A percentile compares a stretch with the other conserved stretches of the same genome.
These are phyloP conservation scores for Boloria selene DNA, from an alignment of 2,888 invertebrate species.

Conservation along the genomic window DNA sequence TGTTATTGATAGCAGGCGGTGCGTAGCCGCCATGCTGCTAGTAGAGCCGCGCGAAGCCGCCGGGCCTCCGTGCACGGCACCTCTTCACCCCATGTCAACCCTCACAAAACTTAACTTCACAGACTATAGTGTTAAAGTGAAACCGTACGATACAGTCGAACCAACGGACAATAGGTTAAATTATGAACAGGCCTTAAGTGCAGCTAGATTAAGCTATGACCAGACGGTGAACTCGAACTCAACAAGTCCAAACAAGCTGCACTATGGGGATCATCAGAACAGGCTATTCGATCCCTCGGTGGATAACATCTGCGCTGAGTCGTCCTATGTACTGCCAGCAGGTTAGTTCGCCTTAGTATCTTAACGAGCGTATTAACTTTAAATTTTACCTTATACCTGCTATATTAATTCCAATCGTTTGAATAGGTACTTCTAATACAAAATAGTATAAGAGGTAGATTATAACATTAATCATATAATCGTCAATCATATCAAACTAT, in stretches of 20 bases:
- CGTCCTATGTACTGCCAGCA: slow-evolving; percentile 65
- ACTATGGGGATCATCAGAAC: slow-evolving; percentile 70
- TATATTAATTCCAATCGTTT: neutral
- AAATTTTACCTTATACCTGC: neutral
- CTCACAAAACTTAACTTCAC: slow-evolving; percentile 73
- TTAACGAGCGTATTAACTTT: neutral
- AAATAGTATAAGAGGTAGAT: too few relatives aligned
- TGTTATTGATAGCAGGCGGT: slow-evolving; percentile 55
- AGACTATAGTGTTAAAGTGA: slow-evolving; percentile 79
- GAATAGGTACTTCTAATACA: too few relatives aligned
- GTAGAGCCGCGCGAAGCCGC: slow-evolving; percentile 90
- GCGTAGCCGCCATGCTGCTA: slow-evolving; percentile 86
- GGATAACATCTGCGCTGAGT: slow-evolving; percentile 66
- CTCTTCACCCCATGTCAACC: slow-evolving; percentile 74
- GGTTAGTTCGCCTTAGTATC: slow-evolving; percentile 50
- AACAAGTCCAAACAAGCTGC: slow-evolving; percentile 56
- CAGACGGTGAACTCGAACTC: slow-evolving; percentile 54
- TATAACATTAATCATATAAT: too few relatives aligned
- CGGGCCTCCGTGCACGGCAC: slow-evolving; percentile 81
- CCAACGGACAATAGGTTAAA: slow-evolving; percentile 66
- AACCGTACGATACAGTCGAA: slow-evolving; percentile 61
- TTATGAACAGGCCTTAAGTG: slow-evolving; percentile 70
- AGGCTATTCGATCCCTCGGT: slow-evolving; percentile 67
- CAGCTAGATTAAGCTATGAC: slow-evolving; percentile 68
- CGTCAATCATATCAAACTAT: too few relatives aligned